phyloP scores from a whole-genome alignment of 92 coral and sea anemone species.

The Palythoa grandis region DNA sequence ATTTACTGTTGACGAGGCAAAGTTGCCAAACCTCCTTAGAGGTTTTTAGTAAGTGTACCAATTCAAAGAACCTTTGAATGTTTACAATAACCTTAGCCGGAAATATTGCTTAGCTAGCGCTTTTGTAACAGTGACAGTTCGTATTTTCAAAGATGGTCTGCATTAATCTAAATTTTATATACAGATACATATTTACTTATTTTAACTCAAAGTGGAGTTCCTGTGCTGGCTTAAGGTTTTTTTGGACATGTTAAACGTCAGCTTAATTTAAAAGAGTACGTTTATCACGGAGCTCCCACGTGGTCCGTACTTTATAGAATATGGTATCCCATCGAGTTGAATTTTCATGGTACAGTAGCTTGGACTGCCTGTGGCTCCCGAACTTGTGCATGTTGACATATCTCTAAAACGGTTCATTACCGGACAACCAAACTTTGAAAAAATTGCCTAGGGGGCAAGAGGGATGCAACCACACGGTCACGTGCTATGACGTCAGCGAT shows the following conservation, averaged over 20 bases:
- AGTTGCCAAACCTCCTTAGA: too few relatives aligned
- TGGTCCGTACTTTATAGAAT: neutral
- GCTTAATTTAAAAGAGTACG: neutral
- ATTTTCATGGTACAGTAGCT: neutral
- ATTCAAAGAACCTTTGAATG: neutral
- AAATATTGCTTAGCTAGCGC: neutral
- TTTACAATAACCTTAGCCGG: neutral
- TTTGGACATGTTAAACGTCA: neutral
- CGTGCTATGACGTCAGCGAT: too few relatives aligned
- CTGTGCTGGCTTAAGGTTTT: neutral
- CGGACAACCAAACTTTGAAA: too few relatives aligned
- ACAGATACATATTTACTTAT: too few relatives aligned
- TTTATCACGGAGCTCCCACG: neutral
- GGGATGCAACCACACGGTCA: too few relatives aligned
- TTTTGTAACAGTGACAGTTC: neutral
- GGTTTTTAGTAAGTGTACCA: too few relatives aligned
- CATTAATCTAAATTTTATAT: too few relatives aligned
- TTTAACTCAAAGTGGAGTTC: neutral
- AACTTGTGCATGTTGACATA: too few relatives aligned
- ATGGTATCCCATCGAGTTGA: neutral
- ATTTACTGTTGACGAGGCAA: neutral
- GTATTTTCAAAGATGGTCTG: neutral
- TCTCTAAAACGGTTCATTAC: too few relatives aligned
- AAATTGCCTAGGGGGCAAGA: too few relatives aligned
- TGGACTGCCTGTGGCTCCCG: too few relatives aligned